Evolutionary conservation across 1,140 invertebrate genomes (phyloP).

Genomic region (Drosophila athabasca): DNA sequence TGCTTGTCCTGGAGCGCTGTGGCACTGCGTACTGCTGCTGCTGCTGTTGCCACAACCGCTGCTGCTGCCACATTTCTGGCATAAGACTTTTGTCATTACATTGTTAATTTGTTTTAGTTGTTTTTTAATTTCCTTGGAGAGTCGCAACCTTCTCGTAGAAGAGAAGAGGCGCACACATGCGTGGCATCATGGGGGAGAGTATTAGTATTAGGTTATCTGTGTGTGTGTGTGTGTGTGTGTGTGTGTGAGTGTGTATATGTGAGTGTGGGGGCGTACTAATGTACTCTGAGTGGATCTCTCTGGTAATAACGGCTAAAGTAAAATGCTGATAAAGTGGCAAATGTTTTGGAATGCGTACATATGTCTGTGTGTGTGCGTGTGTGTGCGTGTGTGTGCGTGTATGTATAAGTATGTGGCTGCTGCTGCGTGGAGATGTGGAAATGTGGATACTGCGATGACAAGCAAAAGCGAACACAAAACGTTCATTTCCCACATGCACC

Average conservation of each 20-base stretch:
- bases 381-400: too few relatives aligned
- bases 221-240: slow-evolving; percentile 4
- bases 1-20: neutral
- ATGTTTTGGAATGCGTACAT: slow-evolving; percentile 59
- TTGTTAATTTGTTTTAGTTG: slow-evolving; percentile 82
- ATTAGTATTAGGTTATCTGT: slow-evolving; percentile 23
- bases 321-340: slow-evolving; percentile 81
- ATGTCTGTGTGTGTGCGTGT: slow-evolving; percentile 24
- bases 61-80: slow-evolving; percentile 34
- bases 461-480: slow-evolving; percentile 80
- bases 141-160: slow-evolving; percentile 63
- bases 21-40: neutral
- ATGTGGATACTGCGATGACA: slow-evolving; percentile 68
- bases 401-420: neutral
- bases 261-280: slow-evolving; percentile 52
- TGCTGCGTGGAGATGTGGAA: slow-evolving; percentile 51
- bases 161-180: slow-evolving; percentile 44
- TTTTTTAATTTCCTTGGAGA: slow-evolving; percentile 82
- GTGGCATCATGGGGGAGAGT: slow-evolving; percentile 46
- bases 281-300: slow-evolving; percentile 62
- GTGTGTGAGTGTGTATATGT: slow-evolving; percentile 16
- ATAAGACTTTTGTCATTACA: slow-evolving; percentile 79
- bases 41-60: neutral
- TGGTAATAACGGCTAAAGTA: slow-evolving; percentile 78
- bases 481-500: slow-evolving; percentile 81